These are phyloP conservation scores for Tenthredo distinguenda DNA, from an alignment of 2,888 invertebrate species.

Conservation along the genomic window DNA sequence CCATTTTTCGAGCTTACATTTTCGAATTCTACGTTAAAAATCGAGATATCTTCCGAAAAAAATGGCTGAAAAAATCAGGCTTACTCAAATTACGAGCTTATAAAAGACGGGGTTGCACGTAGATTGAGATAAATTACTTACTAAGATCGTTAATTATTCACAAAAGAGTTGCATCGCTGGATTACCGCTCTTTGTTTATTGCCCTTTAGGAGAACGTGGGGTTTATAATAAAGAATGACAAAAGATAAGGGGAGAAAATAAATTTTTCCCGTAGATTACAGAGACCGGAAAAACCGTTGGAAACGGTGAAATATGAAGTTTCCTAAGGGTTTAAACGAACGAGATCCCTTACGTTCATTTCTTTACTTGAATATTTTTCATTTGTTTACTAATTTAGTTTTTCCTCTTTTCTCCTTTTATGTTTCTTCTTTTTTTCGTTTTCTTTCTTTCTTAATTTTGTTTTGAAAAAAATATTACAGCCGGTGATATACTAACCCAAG, in stretches of 20 bases:
- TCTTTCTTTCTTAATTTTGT: neutral
- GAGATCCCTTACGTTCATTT: neutral
- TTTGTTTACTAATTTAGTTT: neutral
- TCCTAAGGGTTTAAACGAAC: neutral
- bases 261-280: neutral
- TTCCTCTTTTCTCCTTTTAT: neutral
- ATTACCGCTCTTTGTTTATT: neutral
- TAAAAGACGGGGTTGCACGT: neutral
- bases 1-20: neutral
- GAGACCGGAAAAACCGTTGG: neutral
- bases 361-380: neutral
- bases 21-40: neutral
- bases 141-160: neutral
- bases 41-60: neutral
- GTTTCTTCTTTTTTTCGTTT: neutral
- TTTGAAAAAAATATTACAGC: neutral
- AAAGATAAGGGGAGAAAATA: neutral
- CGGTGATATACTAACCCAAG: neutral
- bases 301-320: neutral
- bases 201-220: neutral
- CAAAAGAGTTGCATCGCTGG: neutral
- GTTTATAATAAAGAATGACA: neutral
- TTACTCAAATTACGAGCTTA: neutral
- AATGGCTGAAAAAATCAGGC: neutral
- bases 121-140: neutral